Percentiles rank a stretch among this genome's conserved stretches.
phyloP scores from a whole-genome alignment of 2,797 vertebrate genomes.

The Chelon auratus region DNA sequence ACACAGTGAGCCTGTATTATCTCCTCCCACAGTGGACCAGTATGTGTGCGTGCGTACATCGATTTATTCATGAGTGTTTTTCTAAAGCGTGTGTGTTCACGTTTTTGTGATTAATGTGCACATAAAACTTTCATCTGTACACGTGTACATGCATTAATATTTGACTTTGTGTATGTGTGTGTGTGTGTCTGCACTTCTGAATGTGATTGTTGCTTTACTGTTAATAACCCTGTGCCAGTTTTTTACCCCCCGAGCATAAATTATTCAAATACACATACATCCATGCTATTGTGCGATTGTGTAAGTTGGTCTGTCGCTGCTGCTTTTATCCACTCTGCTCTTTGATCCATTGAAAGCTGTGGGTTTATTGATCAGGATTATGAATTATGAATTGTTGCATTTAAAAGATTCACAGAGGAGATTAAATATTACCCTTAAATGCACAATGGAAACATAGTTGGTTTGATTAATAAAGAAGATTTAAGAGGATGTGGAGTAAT shows the following conservation, averaged over 20 bases:
- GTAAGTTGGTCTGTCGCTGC: neutral
- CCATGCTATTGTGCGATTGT: neutral
- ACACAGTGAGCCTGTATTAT: too few relatives aligned
- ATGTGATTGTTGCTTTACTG: neutral
- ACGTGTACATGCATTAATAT: slow-evolving; percentile 14
- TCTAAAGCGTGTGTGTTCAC: slow-evolving; percentile 2
- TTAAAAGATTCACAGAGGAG: slow-evolving; percentile 42
- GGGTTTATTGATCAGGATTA: slow-evolving; percentile 50
- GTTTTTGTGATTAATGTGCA: slow-evolving; percentile 27
- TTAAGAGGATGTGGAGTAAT: too few relatives aligned
- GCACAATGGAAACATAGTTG: neutral
- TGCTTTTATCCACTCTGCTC: neutral
- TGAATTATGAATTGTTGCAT: slow-evolving; percentile 36
- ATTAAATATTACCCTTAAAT: slow-evolving; percentile 32
- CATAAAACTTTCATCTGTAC: slow-evolving; percentile 44
- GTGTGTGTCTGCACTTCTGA: slow-evolving; percentile 6
- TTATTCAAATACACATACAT: too few relatives aligned
- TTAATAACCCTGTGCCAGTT: too few relatives aligned
- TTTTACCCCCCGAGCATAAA: too few relatives aligned
- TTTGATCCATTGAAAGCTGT: slow-evolving; percentile 40
- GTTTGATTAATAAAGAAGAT: too few relatives aligned
- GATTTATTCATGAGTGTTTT: slow-evolving; percentile 31
- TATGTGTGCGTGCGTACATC: neutral
- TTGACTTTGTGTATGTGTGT: neutral
- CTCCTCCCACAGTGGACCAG: too few relatives aligned